Base-by-base conservation (phyloP, 2,797 vertebrate species). In the Odontamblyopus lacepedii region DNA sequence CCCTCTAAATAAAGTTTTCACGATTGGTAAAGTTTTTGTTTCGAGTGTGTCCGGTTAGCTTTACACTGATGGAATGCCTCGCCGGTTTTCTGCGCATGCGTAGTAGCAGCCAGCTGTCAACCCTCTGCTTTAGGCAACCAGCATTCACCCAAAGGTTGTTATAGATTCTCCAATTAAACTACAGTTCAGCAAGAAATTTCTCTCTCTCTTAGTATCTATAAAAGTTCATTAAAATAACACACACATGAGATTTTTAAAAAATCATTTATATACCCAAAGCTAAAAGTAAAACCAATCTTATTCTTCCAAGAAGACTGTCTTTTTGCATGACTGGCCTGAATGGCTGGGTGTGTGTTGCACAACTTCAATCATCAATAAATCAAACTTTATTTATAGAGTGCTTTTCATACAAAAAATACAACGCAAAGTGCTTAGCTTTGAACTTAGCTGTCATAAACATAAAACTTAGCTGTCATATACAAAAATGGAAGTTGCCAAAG, bases 81-180 rank as follows among this genome's bases (percentile, higher is more conserved):
- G 77, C 69, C 62, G 70, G 57, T 72, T 7, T 69, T 15, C 0
- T 13, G 69, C 90, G 90, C 93, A 90, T 92, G 92, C 91, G 91
- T 79, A 0, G 0, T 44, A 23, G 23, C 9, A n/a, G 41, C 44
- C 80, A 78, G 84, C 90, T 91, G 91, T 91, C 91, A 90, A 83
- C 80, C 7, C 4, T 59, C 26, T 73, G 53, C 29, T 64, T 5
- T 32, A 69, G 53, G 53, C 8, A 38, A 38, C 35, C 35, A 38
- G 30, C 72, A 71, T 78, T 81, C 64, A 74, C 18, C 8, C 38
- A 51, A 29, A 77, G 56, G 67, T 38, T 56, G 44, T 29, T 6
- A 27, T 7, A 16, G 56, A 60, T 71, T 4, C 0, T 67, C 78
- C n/a, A 71, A 50, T 73, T 71, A 63, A 76, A 61, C 6, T 53